Evolutionary conservation across 2,113 vertebrate genomes (phyloP).

Genomic region (Petrocephalus zakoni): DNA sequence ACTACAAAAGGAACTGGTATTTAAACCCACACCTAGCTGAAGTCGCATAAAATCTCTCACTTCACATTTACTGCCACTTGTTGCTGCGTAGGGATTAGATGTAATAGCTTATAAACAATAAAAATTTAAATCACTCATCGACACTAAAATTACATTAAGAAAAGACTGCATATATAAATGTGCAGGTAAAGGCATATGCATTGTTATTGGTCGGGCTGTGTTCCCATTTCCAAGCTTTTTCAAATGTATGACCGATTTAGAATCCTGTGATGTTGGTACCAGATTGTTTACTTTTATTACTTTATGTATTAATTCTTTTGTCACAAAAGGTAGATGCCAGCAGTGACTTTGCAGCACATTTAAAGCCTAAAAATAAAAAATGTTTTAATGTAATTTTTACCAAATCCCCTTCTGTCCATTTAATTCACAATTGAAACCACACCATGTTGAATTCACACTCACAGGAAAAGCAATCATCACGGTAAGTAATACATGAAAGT

Average conservation of each 20-base stretch:
- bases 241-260: neutral
- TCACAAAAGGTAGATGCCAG: neutral
- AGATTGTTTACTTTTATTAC: neutral
- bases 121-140: neutral
- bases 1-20: neutral
- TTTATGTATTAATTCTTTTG: neutral
- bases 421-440: neutral
- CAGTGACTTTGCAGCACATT: neutral
- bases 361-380: neutral
- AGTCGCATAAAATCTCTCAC: neutral
- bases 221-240: neutral
- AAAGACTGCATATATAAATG: neutral
- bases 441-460: neutral
- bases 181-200: neutral
- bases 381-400: neutral
- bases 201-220: neutral
- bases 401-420: neutral
- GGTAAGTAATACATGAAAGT: neutral
- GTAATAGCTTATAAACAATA: neutral
- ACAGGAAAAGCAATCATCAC: neutral
- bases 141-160: neutral
- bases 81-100: neutral
- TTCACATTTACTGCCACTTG: neutral
- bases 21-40: neutral
- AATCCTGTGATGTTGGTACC: neutral